Base-by-base conservation (phyloP, 2,797 vertebrate genomes). In the Pterois miles region DNA sequence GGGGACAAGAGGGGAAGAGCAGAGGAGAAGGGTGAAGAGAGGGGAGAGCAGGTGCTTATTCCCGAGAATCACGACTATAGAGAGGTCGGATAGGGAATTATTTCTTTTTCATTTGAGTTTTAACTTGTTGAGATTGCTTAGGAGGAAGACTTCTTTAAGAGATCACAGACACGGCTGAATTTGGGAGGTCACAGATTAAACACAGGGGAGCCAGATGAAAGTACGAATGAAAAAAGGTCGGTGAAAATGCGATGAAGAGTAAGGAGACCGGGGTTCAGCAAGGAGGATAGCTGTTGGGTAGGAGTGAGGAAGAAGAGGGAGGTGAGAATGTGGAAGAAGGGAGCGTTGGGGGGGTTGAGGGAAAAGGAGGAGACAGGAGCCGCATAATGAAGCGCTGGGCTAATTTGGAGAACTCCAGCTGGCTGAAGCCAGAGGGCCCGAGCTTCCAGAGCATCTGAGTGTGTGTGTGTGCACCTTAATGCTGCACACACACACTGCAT, bases 341-440 rank as follows among this genome's bases (percentile, higher is more conserved):
- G 58, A 59, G 73, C 52, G 40, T 9, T 31, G 50, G 40, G 1
- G 20, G 22, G 53, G 31, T 36, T 53, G 76, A 71, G 59, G 69
- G 78, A 80, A 79, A 71, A 76, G 53, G 59, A 80, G 71, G 80
- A 72, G 82, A 80, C 78, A 82, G 76, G 85, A 87, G 94, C 91
- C 86, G 95, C 95, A 96, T 97, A 96, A 97, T 96, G 95, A 97
- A 97, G 96, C 92, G 94, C 95, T 92, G 90, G 94, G 92, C 96
- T 98, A 96, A 98, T 97, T 97, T 97, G 95, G 94, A 95, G 94
- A 93, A 95, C 96, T 97, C 96, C 96, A 97, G 96, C 97, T 97
- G 97, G 96, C 95, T 96, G 76, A 94, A 96, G 97, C 97, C 96
- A 96, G 96, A 97, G 97, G 97, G 96, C 91, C 94, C 94, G 92